phyloP scores from a whole-genome alignment of 2,888 invertebrate genomes.

The Drosophila nr. medialis region DNA sequence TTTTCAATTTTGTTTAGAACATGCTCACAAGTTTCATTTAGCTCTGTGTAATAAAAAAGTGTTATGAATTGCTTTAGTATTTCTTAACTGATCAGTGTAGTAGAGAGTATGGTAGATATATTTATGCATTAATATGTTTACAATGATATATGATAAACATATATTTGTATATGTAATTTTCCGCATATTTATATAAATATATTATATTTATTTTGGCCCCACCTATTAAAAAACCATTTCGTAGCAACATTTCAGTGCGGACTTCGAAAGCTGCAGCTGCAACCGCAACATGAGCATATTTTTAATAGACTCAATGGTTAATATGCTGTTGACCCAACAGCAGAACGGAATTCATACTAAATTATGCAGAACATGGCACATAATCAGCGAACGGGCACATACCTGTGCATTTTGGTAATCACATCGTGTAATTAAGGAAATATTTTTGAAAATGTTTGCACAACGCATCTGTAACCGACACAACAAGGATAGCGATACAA shows the following conservation, averaged over 20 bases:
- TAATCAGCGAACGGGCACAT: slow-evolving; percentile 48
- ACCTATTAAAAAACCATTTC: background rate
- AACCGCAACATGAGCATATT: background rate
- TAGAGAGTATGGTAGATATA: background rate
- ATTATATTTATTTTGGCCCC: background rate
- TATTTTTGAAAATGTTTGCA: slow-evolving; percentile 47
- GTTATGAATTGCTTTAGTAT: background rate
- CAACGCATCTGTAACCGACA: background rate
- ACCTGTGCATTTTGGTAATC: slow-evolving; percentile 42
- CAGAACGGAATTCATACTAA: slow-evolving; percentile 37
- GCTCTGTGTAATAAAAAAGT: background rate
- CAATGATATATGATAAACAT: too few species aligned
- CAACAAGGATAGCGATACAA: background rate
- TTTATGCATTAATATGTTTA: background rate
- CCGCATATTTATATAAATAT: background rate
- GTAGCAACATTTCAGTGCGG: background rate
- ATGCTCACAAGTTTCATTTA: background rate
- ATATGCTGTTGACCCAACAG: slow-evolving; percentile 15
- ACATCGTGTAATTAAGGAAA: slow-evolving; percentile 62
- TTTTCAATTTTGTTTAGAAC: too few species aligned
- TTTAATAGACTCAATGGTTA: slow-evolving; percentile 11
- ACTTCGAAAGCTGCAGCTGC: background rate
- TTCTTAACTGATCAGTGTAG: background rate
- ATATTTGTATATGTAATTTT: background rate
- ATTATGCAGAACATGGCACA: slow-evolving; percentile 45